These are phyloP conservation scores for Oxyscelio sp. DNA, from an alignment of 2,888 invertebrate genomes.

Conservation along the genomic window DNA sequence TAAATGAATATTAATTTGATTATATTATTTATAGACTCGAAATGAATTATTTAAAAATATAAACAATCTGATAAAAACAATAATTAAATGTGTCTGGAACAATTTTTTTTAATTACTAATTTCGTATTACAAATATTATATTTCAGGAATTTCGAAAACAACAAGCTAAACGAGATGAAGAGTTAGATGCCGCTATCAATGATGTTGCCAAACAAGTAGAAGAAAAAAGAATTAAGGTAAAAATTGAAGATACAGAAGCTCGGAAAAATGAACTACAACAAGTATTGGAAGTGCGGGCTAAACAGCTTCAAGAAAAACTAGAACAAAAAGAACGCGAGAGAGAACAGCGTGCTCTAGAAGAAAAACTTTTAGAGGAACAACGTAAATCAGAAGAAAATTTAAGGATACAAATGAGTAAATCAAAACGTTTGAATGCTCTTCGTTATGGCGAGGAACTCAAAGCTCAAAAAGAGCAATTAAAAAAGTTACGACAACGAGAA, in stretches of 20 bases:
- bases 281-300: conserved; percentile 61
- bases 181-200: conserved; percentile 43
- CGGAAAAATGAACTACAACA: conserved; percentile 63
- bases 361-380: conserved; percentile 56
- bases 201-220: conserved; percentile 64
- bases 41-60: too few species aligned
- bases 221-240: conserved; percentile 54
- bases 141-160: conserved; percentile 76
- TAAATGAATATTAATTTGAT: too few species aligned
- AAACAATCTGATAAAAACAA: too few species aligned
- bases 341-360: conserved; percentile 51
- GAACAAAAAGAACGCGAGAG: conserved; percentile 55
- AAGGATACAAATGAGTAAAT: conserved; percentile 51
- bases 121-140: too few species aligned
- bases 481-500: conserved; percentile 51
- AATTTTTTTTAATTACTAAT: too few species aligned
- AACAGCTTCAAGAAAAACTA: conserved; percentile 67
- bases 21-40: too few species aligned
- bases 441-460: conserved; percentile 69
- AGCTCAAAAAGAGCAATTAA: conserved; percentile 50
- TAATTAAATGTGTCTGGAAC: too few species aligned
- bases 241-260: conserved; percentile 62
- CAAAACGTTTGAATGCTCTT: conserved; percentile 58
- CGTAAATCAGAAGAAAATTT: conserved; percentile 53
- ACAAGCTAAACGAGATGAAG: conserved; percentile 49